Base-by-base conservation (phyloP, 2,888 invertebrate species). In the Amphipoea oculea region DNA sequence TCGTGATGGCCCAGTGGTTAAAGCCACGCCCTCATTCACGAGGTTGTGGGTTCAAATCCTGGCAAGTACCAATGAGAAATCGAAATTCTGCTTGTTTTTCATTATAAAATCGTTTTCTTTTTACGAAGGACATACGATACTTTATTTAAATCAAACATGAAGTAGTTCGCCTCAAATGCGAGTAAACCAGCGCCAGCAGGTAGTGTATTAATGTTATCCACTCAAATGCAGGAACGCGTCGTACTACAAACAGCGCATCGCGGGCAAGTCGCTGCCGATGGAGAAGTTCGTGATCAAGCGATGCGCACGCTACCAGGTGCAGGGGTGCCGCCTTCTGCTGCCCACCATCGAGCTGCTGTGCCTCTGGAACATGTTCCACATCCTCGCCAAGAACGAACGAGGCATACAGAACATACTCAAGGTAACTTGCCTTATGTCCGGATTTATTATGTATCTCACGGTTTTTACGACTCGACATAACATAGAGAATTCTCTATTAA, bases 201-300 rank as follows among this genome's bases (percentile, higher is more conserved):
- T 40, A 17, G 6, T 54, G 7, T 60, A n/a, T 36, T 60, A 60
- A 76, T 75, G 11, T n/a, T 45, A 29, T 12, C 2, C 9, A 48
- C 14, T 29, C 5, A 63, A 69, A 51, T 93, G 67, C 93, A 98
- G 98, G 88, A 97, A 98, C 89, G 98, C 99, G 9, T 98, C 99
- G 4, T 97, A 97, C 75, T 98, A 98, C 94, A 99, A 99, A 91
- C 99, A 99, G 92, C 97, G 98, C 79, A 99, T 99, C 77, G 99
- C 99, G 54, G 99, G 99, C 0, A 99, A 99, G 95, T 99, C 99
- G 0, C 96, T 99, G 86, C 99, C 99, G 2, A 98, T 99, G 98
- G 99, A 99, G 95, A 99, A 99, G 95, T 99, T 99, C 95, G 98
- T 98, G 69, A 98, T 99, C n/a, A 98, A 98, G 92, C 99, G 99